phyloP scores from a whole-genome alignment of 2,888 invertebrate species.

The Phania funesta region DNA sequence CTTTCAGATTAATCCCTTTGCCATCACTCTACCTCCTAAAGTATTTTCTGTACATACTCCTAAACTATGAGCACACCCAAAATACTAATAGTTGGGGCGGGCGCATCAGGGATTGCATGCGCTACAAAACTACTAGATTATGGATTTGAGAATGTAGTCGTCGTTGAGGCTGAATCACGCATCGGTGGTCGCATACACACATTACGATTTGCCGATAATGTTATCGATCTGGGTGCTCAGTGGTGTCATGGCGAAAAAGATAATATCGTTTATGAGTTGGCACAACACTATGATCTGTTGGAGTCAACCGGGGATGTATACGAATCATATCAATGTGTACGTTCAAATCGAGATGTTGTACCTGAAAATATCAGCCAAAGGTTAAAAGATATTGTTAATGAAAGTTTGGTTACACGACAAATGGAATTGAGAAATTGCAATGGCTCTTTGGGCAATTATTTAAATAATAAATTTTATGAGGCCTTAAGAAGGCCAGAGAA shows the following conservation, averaged over 20 bases:
- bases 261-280: slow-evolving; percentile 77
- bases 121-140: slow-evolving; percentile 80
- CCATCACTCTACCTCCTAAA: slow-evolving; percentile 46
- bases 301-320: slow-evolving; percentile 78
- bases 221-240: slow-evolving; percentile 80
- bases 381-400: slow-evolving; percentile 79
- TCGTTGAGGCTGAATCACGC: slow-evolving; percentile 84
- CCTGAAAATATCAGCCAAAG: slow-evolving; percentile 78
- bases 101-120: slow-evolving; percentile 80
- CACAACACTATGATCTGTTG: slow-evolving; percentile 75
- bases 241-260: slow-evolving; percentile 81
- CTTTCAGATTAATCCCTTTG: slow-evolving; percentile 39
- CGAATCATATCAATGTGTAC: slow-evolving; percentile 76
- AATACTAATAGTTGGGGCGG: slow-evolving; percentile 80
- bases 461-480: slow-evolving; percentile 77
- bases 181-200: slow-evolving; percentile 85
- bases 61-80: slow-evolving; percentile 68
- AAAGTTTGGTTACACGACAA: slow-evolving; percentile 78
- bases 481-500: slow-evolving; percentile 76
- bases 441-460: slow-evolving; percentile 77
- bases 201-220: slow-evolving; percentile 82
- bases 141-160: slow-evolving; percentile 81
- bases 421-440: slow-evolving; percentile 76
- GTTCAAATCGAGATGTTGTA: slow-evolving; percentile 79
- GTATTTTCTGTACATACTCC: background rate